Base-by-base conservation (phyloP, 2,113 vertebrate genomes). In the Saguinus midas region DNA sequence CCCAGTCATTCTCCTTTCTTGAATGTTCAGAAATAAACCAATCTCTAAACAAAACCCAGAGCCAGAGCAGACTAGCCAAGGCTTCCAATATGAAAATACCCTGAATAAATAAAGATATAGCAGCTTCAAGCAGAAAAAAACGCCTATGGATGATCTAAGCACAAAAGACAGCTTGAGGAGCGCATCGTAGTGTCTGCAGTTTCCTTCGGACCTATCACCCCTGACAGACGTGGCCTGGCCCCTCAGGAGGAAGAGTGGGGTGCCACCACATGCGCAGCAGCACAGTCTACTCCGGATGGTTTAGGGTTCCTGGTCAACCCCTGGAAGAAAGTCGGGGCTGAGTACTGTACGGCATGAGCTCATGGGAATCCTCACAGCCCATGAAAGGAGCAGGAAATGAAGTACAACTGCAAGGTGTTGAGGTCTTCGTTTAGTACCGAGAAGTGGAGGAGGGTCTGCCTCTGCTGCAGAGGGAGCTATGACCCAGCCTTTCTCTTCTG, bases 101-200 rank as follows among this genome's bases (percentile, higher is more conserved):
- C 76, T 98, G 98, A 98, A 98, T 98, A 66, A 97, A 98, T 97
- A 98, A 98, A 95, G 97, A 97, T 78, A 97, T 92, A 98, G 98
- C 98, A 98, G 97, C 98, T 98, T 98, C 93, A 72, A 94, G 94
- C 87, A 94, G 87, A 79, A 79, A 91, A 91, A 87, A 57, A 94
- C 43, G 78, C 81, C 93, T 85, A 64, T 16, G 35, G 29, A 37
- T 52, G 87, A 96, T 87, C 84, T 94, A 40, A 52, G 40, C 84
- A 83, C 64, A 87, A 57, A 66, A 40, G 58, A 87, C 84, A 64
- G 61, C 58, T 52, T 32, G 27, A 84, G 84, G 84, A 89, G 81
- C 48, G 97, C n/a, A 70, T 93, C 16, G 90, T 92, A 32, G 75
- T 97, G 96, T 97, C n/a, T 92, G 11, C 16, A 83, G 94, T 61